Evolutionary conservation across 1,140 invertebrate species (phyloP).

Genomic region (Xylocopa sonorina): DNA sequence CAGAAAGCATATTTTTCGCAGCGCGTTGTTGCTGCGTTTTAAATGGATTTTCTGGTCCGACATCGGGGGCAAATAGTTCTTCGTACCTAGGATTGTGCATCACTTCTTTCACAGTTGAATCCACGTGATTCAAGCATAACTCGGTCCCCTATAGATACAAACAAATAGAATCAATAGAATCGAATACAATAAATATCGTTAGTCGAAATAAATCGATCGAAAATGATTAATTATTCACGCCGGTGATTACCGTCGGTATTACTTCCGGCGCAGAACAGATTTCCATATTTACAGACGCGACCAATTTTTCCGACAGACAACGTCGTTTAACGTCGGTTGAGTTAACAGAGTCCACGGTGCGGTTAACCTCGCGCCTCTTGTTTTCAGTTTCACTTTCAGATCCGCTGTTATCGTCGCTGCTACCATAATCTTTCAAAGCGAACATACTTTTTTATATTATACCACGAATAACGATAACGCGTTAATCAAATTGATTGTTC

Average conservation of each 20-base stretch:
- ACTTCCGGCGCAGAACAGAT: constrained; percentile 91
- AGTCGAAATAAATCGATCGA: background rate
- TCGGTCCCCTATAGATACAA: constrained; percentile 83
- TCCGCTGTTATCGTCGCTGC: constrained; percentile 84
- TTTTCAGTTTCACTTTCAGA: constrained; percentile 71
- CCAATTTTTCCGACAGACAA: constrained; percentile 56
- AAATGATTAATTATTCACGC: background rate
- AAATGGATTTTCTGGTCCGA: constrained; percentile 96
- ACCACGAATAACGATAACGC: background rate
- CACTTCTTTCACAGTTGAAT: constrained; percentile 90
- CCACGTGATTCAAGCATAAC: constrained; percentile 85
- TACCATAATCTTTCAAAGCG: constrained; percentile 85
- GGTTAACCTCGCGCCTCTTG: constrained; percentile 27
- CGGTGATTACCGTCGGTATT: constrained; percentile 86
- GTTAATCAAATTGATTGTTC: background rate
- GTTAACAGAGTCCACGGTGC: constrained; percentile 3
- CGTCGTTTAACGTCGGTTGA: background rate
- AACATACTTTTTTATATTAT: constrained; percentile 80
- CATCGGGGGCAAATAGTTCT: constrained; percentile 95
- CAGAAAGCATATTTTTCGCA: constrained; percentile 95
- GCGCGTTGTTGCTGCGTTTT: constrained; percentile 94
- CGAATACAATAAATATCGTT: background rate
- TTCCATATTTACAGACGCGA: constrained; percentile 83
- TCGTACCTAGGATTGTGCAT: constrained; percentile 97
- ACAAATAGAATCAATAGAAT: background rate